A percentile compares a stretch with the other conserved stretches of the same genome.
Conservation (phyloP, 2,888 invertebrate species). For the Limulus polyphemus region DNA sequence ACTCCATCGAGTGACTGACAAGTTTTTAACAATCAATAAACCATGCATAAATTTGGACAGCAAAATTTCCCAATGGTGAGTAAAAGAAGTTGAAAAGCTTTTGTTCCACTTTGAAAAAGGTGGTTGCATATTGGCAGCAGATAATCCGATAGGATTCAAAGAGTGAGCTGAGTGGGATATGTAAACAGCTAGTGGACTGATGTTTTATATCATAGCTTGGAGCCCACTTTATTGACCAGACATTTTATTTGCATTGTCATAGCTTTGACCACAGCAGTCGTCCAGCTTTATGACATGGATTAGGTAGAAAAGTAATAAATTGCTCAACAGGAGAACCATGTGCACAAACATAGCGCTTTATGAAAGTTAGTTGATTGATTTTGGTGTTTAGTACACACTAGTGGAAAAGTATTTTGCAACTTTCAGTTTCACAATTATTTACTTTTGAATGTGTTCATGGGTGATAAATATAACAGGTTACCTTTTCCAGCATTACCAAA, state of each 20-base stretch:
- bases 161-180: background rate
- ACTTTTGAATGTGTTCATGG: constrained; percentile 20
- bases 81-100: too few species aligned
- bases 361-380: constrained; percentile 17
- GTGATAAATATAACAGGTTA: constrained; percentile 28
- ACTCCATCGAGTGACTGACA: too few species aligned
- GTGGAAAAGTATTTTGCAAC: constrained; percentile 7
- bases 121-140: background rate
- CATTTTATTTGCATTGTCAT: too few species aligned
- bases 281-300: too few species aligned
- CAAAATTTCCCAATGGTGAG: too few species aligned
- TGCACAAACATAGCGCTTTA: constrained; percentile 8
- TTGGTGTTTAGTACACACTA: constrained; percentile 19
- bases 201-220: background rate
- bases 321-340: background rate
- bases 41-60: too few species aligned
- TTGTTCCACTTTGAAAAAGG: too few species aligned
- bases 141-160: background rate
- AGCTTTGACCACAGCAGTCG: too few species aligned
- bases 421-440: background rate
- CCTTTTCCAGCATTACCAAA: constrained; percentile 30
- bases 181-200: background rate
- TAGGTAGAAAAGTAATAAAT: background rate
- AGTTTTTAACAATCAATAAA: too few species aligned
- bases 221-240: too few species aligned